phyloP scores from a whole-genome alignment of 2,888 invertebrate genomes.

The Cosmia trapezina region DNA sequence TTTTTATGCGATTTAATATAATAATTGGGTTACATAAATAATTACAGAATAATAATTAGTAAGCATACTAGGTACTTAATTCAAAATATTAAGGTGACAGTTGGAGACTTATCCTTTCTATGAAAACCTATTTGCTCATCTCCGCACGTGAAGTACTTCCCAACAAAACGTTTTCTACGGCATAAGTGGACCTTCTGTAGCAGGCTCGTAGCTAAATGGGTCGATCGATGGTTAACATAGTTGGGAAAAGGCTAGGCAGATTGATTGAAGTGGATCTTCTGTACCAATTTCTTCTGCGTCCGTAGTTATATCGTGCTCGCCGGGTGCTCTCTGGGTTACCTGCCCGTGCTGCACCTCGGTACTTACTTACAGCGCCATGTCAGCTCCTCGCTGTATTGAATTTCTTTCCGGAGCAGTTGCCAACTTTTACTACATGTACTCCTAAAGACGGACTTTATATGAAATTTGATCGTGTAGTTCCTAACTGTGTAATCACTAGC shows the following conservation, averaged over 20 bases:
- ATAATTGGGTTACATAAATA: too few relatives aligned
- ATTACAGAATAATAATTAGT: neutral
- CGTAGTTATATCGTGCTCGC: slow-evolving; percentile 35
- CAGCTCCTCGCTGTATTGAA: slow-evolving; percentile 54
- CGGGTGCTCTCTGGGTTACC: slow-evolving; percentile 53
- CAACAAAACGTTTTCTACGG: too few relatives aligned
- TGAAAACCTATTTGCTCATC: neutral
- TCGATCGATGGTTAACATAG: too few relatives aligned
- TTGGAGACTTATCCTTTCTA: neutral
- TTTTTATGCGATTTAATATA: neutral
- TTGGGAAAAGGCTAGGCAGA: too few relatives aligned
- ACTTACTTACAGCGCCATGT: slow-evolving; percentile 42
- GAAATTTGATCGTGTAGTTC: slow-evolving; percentile 28
- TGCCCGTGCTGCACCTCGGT: slow-evolving; percentile 26
- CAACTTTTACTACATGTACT: slow-evolving; percentile 50
- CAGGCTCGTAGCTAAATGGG: too few relatives aligned
- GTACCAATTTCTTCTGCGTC: neutral
- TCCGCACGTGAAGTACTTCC: neutral
- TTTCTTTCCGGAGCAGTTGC: slow-evolving; percentile 48
- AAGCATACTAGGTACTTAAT: neutral
- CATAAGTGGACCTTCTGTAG: slow-evolving; percentile 19
- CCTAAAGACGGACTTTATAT: slow-evolving; percentile 27
- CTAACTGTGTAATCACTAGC: slow-evolving; percentile 9
- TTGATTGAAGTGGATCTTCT: slow-evolving; percentile 17
- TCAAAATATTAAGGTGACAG: neutral